A percentile compares a stretch with the other conserved stretches of the same genome.
These are phyloP conservation scores for Amblyopsis rosae DNA, from an alignment of 2,113 vertebrate species.

Conservation along the genomic window DNA sequence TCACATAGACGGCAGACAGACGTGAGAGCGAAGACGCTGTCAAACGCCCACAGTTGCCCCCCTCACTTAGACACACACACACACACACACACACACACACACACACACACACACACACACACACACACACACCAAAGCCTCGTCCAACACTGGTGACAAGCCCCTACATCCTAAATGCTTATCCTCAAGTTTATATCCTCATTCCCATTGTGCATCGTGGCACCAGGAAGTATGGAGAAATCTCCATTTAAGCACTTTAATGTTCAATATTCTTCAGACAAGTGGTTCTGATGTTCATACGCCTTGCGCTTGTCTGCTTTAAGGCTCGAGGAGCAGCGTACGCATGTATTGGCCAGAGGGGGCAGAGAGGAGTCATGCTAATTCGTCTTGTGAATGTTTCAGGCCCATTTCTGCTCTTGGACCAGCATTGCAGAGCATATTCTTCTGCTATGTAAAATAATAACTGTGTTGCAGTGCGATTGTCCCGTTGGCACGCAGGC, in stretches of 20 bases:
- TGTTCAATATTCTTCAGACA: not conserved
- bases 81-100: slow-evolving; percentile 1
- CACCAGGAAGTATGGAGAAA: not conserved
- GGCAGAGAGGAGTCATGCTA: too few relatives aligned
- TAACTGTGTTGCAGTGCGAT: slow-evolving; percentile 56
- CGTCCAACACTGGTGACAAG: too few relatives aligned
- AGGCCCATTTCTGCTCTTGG: too few relatives aligned
- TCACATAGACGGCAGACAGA: slow-evolving; percentile 42
- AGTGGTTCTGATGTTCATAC: not conserved
- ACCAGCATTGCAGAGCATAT: too few relatives aligned
- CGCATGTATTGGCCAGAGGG: too few relatives aligned
- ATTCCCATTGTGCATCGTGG: too few relatives aligned
- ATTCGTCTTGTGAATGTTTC: too few relatives aligned
- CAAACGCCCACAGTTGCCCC: slow-evolving; percentile 22
- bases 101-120: slow-evolving; percentile 1
- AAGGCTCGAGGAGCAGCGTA: slow-evolving; percentile 10
- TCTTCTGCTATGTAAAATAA: slow-evolving; percentile 45
- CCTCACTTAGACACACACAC: not conserved
- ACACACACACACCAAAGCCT: not conserved
- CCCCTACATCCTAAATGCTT: too few relatives aligned
- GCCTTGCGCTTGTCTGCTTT: not conserved
- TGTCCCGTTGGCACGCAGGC: slow-evolving; percentile 26
- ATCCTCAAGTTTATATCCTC: too few relatives aligned
- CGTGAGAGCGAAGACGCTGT: slow-evolving; percentile 31
- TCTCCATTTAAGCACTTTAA: slow-evolving; percentile 6